Conservation (phyloP, 2,797 vertebrate species). For the Xiphophorus birchmanni region DNA sequence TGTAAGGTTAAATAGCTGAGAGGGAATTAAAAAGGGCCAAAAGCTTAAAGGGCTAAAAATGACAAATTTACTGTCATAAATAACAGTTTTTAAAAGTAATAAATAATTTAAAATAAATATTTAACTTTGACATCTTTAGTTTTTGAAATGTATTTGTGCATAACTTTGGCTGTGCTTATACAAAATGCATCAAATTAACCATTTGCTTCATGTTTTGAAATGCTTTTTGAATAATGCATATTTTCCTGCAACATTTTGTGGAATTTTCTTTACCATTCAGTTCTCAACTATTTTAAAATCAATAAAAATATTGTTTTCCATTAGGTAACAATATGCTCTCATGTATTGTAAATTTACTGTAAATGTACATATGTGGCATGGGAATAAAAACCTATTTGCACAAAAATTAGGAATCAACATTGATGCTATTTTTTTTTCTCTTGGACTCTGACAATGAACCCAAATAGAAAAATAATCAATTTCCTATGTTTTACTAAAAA, state of each 20-base stretch:
- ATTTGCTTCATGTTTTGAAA: not conserved
- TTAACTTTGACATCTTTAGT: not conserved
- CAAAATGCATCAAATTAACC: too few species aligned
- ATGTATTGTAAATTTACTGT: not conserved
- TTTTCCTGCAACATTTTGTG: not conserved
- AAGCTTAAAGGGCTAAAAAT: not conserved
- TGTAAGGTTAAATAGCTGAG: not conserved
- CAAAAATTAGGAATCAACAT: not conserved
- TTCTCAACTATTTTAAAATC: not conserved
- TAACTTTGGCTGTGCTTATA: not conserved
- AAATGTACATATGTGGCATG: not conserved
- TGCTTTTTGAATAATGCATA: not conserved
- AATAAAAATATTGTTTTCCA: not conserved
- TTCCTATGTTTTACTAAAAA: not conserved
- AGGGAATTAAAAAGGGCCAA: not conserved
- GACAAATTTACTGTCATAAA: not conserved
- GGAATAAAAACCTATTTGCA: not conserved
- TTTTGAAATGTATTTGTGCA: too few species aligned
- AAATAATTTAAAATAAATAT: not conserved
- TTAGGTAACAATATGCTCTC: not conserved
- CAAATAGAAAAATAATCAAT: not conserved
- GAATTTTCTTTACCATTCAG: not conserved
- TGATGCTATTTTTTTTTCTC: not conserved
- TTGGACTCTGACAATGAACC: not conserved
- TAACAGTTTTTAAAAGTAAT: not conserved